Base-by-base conservation (phyloP, 2,888 invertebrate genomes). In the Beris chalybata region DNA sequence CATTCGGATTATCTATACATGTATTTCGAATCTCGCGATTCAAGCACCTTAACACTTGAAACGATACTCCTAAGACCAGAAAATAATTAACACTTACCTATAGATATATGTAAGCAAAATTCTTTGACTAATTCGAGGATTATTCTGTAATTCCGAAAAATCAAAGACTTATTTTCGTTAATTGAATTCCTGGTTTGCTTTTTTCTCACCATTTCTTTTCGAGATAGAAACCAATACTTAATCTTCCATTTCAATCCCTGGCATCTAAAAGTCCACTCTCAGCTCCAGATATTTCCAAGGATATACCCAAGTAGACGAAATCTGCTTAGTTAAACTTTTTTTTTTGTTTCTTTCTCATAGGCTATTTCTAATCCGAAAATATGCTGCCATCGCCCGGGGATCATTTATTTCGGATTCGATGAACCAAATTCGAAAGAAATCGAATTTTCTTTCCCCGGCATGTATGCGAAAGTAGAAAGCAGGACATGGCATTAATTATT, bases 121-220 rank as follows among this genome's bases (percentile, higher is more conserved):
- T 22, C 22, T 22, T 58, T 58, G 67, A 55, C 48, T 65, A 48
- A 65, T 67, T 53, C 47, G 7, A n/a, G 56, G 56, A 65, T 56
- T 56, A 65, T 56, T 54, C 47, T 32, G 47, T 56, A 44, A 47
- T 47, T 56, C 48, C 56, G 47, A n/a, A 32, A 32, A 56, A 65
- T 56, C 56, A 55, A 65, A 65, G 55, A 48, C 45, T 56, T 55
- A 56, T 65, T 56, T 45, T 38, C 32, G 56, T 54, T 65, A 65
- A 65, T 65, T 65, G 56, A 65, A 56, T 61, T 59, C 61, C 38
- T 32, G 22, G 22, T 22, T 11, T 29, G 12, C 32, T 54, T 11
- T 31, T 54, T 9, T 29, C 11, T 5, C 13, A 52, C 52, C 13
- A n/a, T 13, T 11, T 54, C 54, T 31, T 11, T 7, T 31, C 31